Conservation (phyloP, 2,797 vertebrate species). For the Gephyroberyx darwinii region DNA sequence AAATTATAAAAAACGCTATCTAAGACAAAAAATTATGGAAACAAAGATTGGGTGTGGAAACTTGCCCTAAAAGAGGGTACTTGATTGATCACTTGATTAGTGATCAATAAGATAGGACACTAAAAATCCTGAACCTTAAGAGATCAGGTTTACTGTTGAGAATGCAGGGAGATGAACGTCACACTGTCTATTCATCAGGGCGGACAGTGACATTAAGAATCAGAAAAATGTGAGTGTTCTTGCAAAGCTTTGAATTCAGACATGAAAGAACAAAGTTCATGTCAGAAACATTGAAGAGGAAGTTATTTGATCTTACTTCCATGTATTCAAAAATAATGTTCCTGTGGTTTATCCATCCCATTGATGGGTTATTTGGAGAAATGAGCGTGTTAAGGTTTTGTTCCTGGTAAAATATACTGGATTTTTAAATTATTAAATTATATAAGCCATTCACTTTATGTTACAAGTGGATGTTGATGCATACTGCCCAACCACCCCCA, state of each 20-base stretch:
- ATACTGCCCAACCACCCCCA: neutral
- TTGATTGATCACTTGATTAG: slow-evolving; percentile 30
- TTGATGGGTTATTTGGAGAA: slow-evolving; percentile 54
- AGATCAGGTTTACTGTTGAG: slow-evolving; percentile 37
- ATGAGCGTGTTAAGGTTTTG: slow-evolving; percentile 49
- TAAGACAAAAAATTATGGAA: neutral
- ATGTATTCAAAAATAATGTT: slow-evolving; percentile 10
- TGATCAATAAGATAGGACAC: slow-evolving; percentile 33
- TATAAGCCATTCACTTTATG: slow-evolving; percentile 36
- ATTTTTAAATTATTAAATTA: slow-evolving; percentile 17
- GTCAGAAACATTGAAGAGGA: slow-evolving; percentile 52
- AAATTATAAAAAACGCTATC: slow-evolving; percentile 8
- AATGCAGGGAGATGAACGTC: slow-evolving; percentile 47
- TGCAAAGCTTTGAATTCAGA: slow-evolving; percentile 71
- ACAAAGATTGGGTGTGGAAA: slow-evolving; percentile 2
- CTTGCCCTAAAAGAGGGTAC: slow-evolving; percentile 1
- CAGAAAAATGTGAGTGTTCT: slow-evolving; percentile 70
- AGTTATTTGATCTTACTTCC: slow-evolving; percentile 56
- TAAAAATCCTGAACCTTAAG: slow-evolving; percentile 31
- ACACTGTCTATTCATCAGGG: slow-evolving; percentile 48
- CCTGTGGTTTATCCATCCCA: slow-evolving; percentile 48
- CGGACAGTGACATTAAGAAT: slow-evolving; percentile 57
- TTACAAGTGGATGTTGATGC: slow-evolving; percentile 15
- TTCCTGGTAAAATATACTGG: slow-evolving; percentile 19
- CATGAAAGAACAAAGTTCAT: slow-evolving; percentile 74